Conservation (phyloP, 2,888 invertebrate genomes). For the Arge pagana region DNA sequence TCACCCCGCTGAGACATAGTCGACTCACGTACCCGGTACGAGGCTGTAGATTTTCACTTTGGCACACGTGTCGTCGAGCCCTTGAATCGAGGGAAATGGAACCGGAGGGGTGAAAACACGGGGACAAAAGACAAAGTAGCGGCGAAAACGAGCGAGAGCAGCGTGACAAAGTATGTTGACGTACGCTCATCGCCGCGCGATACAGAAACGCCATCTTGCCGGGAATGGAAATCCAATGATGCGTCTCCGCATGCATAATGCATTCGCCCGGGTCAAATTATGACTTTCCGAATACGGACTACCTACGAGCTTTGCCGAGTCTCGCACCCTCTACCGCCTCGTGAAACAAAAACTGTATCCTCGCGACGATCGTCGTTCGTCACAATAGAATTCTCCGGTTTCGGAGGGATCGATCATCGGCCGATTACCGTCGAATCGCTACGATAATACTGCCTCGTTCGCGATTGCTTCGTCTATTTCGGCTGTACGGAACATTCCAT, state of each 20-base stretch:
- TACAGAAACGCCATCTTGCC: conserved; percentile 41
- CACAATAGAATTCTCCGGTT: too few relatives aligned
- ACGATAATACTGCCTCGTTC: too few relatives aligned
- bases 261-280: too few relatives aligned
- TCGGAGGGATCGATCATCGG: too few relatives aligned
- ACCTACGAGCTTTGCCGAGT: too few relatives aligned
- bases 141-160: neutral
- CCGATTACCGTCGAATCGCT: too few relatives aligned
- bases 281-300: too few relatives aligned
- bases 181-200: conserved; percentile 35
- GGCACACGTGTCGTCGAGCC: conserved; percentile 55
- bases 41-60: conserved; percentile 58
- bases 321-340: too few relatives aligned
- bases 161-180: conserved; percentile 9
- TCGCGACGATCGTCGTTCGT: too few relatives aligned
- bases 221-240: conserved; percentile 58
- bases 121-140: neutral
- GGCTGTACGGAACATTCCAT: too few relatives aligned
- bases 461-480: too few relatives aligned
- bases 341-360: too few relatives aligned
- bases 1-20: conserved; percentile 36
- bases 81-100: conserved; percentile 28
- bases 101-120: neutral
- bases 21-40: conserved; percentile 47
- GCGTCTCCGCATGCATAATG: conserved; percentile 52